Evolutionary conservation across 2,113 vertebrate genomes (phyloP), one percentile per base, ranked within the genome.

Genomic region (Pygoscelis antarcticus): DNA sequence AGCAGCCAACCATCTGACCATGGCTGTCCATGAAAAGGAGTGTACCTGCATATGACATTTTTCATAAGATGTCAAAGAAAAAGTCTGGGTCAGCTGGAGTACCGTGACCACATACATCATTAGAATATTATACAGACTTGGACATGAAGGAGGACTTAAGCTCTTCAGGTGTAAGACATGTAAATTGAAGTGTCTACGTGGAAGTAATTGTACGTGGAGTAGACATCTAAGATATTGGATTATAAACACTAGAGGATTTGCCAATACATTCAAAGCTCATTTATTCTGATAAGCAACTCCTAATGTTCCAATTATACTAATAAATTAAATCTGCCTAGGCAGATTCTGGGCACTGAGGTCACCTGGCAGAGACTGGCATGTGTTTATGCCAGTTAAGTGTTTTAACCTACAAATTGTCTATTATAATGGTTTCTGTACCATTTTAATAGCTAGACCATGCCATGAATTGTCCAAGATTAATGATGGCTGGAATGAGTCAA

Each of bases 71-170:
- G 13, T 30, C 27, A 66, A 62, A 75, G 18, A 64, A 70, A 46
- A 55, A 29, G 2, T 44, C 18, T 72, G 70, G 9, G 8, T 77
- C 34, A 77, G 5, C 13, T 57, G 21, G 3, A 36, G 10, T 57
- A 55, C 44, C 30, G 74, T 83, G 71, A 32, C 27, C 25, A 49
- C 0, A 8, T 15, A 26, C 1, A 3, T 34, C 0, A 0, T 42
- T 57, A 36, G 32, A 52, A 42, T 88, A 16, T 49, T 85, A 13
- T 12, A 16, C 15, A 92, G n/a, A 72, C 8, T 55, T 68, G 26
- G 29, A 12, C 47, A 44, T 12, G 19, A 57, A 69, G 38, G 10
- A 57, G 7, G 17, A 68, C 4, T 66, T 80, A 55, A 76, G 4
- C 1, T 66, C 13, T 61, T 80, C 32, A 38, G 10, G 13, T 77